A percentile compares a stretch with the other conserved stretches of the same genome.
These are phyloP conservation scores for Thalassarche chlororhynchos DNA, from an alignment of 2,113 vertebrate species.

Conservation along the genomic window DNA sequence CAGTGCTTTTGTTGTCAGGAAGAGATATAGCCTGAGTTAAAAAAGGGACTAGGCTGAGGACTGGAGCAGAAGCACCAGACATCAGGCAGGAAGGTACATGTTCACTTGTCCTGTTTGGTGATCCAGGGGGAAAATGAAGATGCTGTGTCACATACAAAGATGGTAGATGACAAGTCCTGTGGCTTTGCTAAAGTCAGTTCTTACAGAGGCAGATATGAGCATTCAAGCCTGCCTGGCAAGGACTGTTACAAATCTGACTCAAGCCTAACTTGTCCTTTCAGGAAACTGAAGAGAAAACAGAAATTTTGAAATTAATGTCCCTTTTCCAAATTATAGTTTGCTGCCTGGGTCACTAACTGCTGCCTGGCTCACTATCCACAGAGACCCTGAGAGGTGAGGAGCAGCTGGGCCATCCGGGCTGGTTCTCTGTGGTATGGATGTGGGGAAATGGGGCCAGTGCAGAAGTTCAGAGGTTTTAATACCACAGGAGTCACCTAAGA, in stretches of 20 bases:
- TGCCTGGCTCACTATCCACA: neutral
- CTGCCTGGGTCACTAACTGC: neutral
- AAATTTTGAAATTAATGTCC: neutral
- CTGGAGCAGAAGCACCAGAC: neutral
- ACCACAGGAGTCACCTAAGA: neutral
- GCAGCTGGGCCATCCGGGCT: neutral
- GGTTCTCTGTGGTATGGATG: neutral
- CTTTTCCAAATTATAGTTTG: neutral
- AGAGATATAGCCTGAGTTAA: neutral
- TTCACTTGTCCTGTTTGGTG: neutral
- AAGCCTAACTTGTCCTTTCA: neutral
- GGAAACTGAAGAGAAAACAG: neutral
- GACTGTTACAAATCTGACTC: neutral
- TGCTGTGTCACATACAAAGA: neutral
- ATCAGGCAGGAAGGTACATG: neutral
- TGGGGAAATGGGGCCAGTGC: neutral
- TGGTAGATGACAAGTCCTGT: neutral
- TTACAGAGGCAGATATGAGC: neutral
- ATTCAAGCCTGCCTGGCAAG: neutral
- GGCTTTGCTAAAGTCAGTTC: neutral
- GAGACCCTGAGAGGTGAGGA: accelerated
- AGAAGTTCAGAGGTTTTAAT: neutral
- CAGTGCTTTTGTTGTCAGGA: neutral
- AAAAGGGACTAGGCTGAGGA: neutral
- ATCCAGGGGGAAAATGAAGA: neutral